Percentiles rank a stretch among this genome's conserved stretches.
Conservation (phyloP, 2,113 vertebrate species). For the Malurus elegans region DNA sequence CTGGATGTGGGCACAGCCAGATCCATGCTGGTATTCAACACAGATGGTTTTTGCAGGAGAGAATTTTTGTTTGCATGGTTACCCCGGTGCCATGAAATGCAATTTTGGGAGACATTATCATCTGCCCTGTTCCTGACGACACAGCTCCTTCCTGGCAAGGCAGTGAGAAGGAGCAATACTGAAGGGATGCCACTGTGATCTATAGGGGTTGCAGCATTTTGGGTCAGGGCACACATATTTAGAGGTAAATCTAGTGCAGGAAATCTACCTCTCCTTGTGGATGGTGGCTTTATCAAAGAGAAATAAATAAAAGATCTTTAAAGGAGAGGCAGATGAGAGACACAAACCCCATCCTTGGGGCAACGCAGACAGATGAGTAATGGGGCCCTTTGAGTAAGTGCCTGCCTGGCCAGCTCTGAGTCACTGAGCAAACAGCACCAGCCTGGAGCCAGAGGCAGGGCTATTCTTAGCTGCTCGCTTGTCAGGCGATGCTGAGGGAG, state of each 20-base stretch:
- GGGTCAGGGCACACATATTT: background rate
- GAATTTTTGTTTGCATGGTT: background rate
- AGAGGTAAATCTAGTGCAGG: background rate
- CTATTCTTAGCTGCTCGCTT: constrained; percentile 13
- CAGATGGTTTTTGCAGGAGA: background rate
- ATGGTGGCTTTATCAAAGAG: background rate
- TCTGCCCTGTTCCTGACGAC: background rate
- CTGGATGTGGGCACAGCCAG: background rate
- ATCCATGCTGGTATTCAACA: background rate
- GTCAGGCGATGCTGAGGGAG: constrained; percentile 22
- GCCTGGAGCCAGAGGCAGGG: constrained; percentile 37
- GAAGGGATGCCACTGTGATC: background rate
- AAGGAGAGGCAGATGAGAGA: background rate
- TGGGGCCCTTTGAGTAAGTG: constrained; percentile 43
- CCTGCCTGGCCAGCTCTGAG: constrained; percentile 52
- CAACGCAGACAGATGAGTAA: constrained; percentile 58
- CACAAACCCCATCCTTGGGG: constrained; percentile 36
- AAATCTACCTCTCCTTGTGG: background rate
- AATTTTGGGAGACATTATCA: background rate
- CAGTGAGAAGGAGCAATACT: background rate
- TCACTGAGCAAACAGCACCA: constrained; percentile 58
- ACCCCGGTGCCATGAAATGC: background rate
- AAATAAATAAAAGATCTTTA: constrained; percentile 25
- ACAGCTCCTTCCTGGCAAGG: background rate
- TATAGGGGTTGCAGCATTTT: background rate